These are phyloP conservation scores for Labia minor DNA, from an alignment of 2,888 invertebrate genomes.

Conservation along the genomic window DNA sequence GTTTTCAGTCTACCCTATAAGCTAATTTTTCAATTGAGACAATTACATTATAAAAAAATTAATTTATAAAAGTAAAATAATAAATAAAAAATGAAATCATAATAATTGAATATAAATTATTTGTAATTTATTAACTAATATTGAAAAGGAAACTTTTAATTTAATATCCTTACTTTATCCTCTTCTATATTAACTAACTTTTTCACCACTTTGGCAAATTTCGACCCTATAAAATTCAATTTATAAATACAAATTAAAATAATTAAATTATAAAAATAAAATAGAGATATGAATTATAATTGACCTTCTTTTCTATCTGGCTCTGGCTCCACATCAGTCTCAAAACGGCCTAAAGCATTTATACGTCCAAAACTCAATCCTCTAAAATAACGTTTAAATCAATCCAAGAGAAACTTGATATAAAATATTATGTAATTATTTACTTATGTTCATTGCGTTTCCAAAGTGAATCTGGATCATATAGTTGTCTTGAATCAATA, in stretches of 20 bases:
- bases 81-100: too few relatives aligned
- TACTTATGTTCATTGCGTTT: conserved; percentile 56
- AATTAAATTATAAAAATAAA: not conserved
- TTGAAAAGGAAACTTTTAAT: not conserved
- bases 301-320: conserved; percentile 45
- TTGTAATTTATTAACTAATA: not conserved
- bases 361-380: conserved; percentile 78
- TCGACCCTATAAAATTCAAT: conserved; percentile 35
- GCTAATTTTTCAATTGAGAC: too few relatives aligned
- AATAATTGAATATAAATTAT: too few relatives aligned
- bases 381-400: conserved; percentile 31
- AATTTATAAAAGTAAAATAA: too few relatives aligned
- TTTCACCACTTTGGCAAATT: conserved; percentile 53
- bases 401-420: not conserved
- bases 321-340: conserved; percentile 78
- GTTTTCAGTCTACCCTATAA: too few relatives aligned
- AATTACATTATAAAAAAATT: too few relatives aligned
- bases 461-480: conserved; percentile 84
- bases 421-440: conserved; percentile 15
- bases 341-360: conserved; percentile 79
- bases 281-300: too few relatives aligned
- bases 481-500: conserved; percentile 69
- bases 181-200: conserved; percentile 73
- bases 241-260: not conserved
- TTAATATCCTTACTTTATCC: conserved; percentile 48